Percentiles rank a stretch among this genome's conserved stretches.
Evolutionary conservation across 2,113 vertebrate genomes (phyloP).

Genomic region (Pampusana beccarii): DNA sequence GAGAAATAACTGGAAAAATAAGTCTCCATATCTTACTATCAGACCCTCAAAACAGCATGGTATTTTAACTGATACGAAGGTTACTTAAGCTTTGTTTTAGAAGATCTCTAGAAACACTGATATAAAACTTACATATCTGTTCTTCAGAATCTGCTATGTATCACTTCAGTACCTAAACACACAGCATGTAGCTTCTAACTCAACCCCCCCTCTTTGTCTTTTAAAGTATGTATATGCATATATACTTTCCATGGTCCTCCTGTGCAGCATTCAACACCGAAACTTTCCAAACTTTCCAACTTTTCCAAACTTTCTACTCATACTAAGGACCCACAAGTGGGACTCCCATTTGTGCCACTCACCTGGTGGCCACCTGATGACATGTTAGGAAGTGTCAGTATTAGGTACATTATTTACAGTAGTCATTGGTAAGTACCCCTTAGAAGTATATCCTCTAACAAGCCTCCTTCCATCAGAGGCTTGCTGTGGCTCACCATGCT

Average conservation of each 20-base stretch:
- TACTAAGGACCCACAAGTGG: background rate
- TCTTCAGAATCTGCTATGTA: background rate
- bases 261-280: too few species aligned
- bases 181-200: background rate
- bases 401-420: background rate
- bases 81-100: background rate
- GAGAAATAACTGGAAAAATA: background rate
- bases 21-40: background rate
- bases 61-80: background rate
- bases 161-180: background rate
- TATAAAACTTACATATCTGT: background rate
- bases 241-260: background rate
- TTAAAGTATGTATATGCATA: background rate
- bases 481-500: background rate
- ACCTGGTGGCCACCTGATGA: background rate
- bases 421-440: background rate
- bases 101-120: background rate
- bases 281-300: too few species aligned
- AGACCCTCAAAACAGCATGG: background rate
- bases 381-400: background rate
- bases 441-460: background rate
- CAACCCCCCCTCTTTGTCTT: background rate
- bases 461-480: fast-evolving
- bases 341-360: background rate
- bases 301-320: background rate